Evolutionary conservation across 2,113 vertebrate genomes (phyloP).

Genomic region (Eleginops maclovinus): DNA sequence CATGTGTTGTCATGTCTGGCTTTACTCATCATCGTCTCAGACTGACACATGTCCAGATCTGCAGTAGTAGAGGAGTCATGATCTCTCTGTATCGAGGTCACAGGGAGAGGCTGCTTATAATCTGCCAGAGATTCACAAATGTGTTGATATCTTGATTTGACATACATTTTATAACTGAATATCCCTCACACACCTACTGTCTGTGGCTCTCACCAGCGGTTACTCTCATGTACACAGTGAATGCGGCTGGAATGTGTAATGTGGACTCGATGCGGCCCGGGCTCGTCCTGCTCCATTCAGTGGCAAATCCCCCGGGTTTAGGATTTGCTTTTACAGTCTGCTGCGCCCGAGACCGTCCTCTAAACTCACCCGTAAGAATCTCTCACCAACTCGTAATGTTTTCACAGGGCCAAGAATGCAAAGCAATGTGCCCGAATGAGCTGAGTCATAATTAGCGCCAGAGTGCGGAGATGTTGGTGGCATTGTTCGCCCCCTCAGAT

Average conservation of each 20-base stretch:
- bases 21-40: constrained; percentile 60
- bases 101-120: constrained; percentile 45
- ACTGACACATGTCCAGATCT: constrained; percentile 65
- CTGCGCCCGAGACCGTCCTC: constrained; percentile 40
- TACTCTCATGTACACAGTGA: constrained; percentile 57
- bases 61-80: constrained; percentile 38
- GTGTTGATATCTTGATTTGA: constrained; percentile 33
- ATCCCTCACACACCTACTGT: constrained; percentile 8
- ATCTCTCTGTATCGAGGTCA: constrained; percentile 45
- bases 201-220: constrained; percentile 38
- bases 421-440: constrained; percentile 54
- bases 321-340: constrained; percentile 65
- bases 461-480: constrained; percentile 21
- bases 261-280: constrained; percentile 50
- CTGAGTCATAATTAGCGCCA: constrained; percentile 71
- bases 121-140: constrained; percentile 22
- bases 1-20: constrained; percentile 59
- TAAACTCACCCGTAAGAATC: constrained; percentile 63
- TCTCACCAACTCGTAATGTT: constrained; percentile 66
- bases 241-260: constrained; percentile 72
- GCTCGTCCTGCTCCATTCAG: constrained; percentile 71
- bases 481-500: constrained; percentile 32
- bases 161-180: not conserved
- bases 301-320: constrained; percentile 69
- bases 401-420: constrained; percentile 61